phyloP scores from a whole-genome alignment of 2,113 vertebrate genomes.

The Alethe diademata region DNA sequence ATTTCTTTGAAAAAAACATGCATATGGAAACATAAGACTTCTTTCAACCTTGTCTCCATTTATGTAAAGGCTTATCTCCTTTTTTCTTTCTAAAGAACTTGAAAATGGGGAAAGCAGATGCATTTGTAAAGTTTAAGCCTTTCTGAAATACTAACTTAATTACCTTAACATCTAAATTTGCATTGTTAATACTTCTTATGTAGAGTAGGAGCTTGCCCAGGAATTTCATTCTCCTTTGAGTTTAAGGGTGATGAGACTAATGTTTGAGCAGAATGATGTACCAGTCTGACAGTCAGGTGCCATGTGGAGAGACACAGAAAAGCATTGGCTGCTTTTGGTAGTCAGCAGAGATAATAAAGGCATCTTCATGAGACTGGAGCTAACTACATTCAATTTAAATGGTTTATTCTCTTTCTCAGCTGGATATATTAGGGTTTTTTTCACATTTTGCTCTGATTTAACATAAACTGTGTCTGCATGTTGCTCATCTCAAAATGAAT shows the following conservation, averaged over 20 bases:
- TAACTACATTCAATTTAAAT: background rate
- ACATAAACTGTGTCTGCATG: background rate
- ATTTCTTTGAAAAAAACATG: background rate
- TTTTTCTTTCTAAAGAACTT: background rate
- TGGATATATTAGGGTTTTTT: background rate
- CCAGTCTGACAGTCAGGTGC: background rate
- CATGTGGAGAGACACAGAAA: background rate
- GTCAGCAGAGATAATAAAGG: background rate
- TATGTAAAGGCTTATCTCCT: background rate
- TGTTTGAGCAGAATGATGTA: background rate
- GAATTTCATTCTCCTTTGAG: background rate
- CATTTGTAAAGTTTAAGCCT: background rate
- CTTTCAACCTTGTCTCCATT: background rate
- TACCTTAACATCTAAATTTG: background rate
- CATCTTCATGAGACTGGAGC: background rate
- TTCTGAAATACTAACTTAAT: background rate
- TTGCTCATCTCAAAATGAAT: background rate
- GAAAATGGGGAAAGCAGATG: background rate
- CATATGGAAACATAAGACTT: background rate
- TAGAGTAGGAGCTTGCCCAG: background rate
- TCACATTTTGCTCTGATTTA: background rate
- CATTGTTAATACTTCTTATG: background rate
- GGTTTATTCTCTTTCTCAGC: background rate
- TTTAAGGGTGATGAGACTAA: background rate
- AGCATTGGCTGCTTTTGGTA: background rate